Evolutionary conservation across 2,797 vertebrate genomes (phyloP).

Genomic region (Oophaga sylvatica): DNA sequence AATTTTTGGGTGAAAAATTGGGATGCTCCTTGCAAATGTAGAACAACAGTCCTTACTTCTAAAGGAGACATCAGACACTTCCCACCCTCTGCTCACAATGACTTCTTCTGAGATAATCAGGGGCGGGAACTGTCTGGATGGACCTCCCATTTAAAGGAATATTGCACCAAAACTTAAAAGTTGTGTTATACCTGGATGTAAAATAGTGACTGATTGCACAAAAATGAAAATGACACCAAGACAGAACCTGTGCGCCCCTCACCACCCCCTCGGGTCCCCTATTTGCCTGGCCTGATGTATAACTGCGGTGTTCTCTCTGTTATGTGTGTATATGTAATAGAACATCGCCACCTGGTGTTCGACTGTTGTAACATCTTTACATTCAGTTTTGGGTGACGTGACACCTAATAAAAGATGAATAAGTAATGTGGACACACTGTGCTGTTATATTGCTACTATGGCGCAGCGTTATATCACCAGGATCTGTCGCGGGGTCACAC

Average conservation of each 20-base stretch:
- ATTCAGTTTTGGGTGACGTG: no score
- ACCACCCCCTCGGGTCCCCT: neutral
- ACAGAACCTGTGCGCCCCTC: neutral
- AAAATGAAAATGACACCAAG: neutral
- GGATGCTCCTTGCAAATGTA: no score
- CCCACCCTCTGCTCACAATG: neutral
- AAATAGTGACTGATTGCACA: neutral
- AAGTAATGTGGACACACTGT: neutral
- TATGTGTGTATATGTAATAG: neutral
- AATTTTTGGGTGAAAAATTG: no score
- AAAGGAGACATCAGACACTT: neutral
- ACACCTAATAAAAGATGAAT: neutral
- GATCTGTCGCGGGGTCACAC: neutral
- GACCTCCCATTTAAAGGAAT: neutral
- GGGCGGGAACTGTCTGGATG: neutral
- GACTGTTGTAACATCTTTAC: neutral
- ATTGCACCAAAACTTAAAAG: neutral
- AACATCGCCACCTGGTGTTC: neutral
- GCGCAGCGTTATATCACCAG: neutral
- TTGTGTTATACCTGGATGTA: neutral
- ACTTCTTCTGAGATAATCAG: neutral
- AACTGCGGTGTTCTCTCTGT: neutral
- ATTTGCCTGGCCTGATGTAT: neutral
- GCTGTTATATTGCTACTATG: neutral
- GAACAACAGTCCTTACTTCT: neutral